Evolutionary conservation across 2,888 invertebrate species (phyloP), one percentile per base, ranked within the genome.

Genomic region (Agrotis segetum): DNA sequence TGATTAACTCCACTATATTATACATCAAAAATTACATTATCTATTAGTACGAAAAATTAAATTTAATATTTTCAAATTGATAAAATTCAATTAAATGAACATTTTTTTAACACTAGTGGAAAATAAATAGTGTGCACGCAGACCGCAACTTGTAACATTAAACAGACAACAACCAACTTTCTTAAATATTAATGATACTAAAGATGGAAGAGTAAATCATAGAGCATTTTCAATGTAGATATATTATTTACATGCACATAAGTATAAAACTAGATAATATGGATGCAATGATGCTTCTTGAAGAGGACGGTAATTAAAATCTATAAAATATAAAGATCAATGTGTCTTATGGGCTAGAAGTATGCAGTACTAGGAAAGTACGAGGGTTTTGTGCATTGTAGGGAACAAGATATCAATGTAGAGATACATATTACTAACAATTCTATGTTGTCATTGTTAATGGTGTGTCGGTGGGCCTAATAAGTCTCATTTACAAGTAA

Each of bases 231-330:
- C 19, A 74, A 40, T 44, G 50, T 55, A 14, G 40, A 34, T 21
- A 19, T 71, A 65, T 61, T 66, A 74, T 71, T 47, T 74, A 67
- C 62, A 73, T 46, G 44, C 68, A 70, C 34, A 70, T 84, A 85
- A 85, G 83, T 83, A 87, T 83, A 85, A 81, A 77, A 81, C 79
- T 68, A 68, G 69, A 55, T 47, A 34, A 29, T 29, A 62, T 71
- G 44, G 47, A 66, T 63, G 46, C 21, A 40, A 49, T 52, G 17
- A 47, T 29, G 53, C 11, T 63, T 40, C 7, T 19, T 34, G 14
- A 11, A 44, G 9, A 16, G 44, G 13, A 49, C 11, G 17, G 14
- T 40, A 53, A 53, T 47, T 19, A 24, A 6, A 53, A 21, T 24
- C 21, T 13, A 29, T 29, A 55, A 29, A 29, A 55, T 3, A 29